Base-by-base conservation (phyloP, 1,140 invertebrate genomes). In the Metaphire vulgaris region DNA sequence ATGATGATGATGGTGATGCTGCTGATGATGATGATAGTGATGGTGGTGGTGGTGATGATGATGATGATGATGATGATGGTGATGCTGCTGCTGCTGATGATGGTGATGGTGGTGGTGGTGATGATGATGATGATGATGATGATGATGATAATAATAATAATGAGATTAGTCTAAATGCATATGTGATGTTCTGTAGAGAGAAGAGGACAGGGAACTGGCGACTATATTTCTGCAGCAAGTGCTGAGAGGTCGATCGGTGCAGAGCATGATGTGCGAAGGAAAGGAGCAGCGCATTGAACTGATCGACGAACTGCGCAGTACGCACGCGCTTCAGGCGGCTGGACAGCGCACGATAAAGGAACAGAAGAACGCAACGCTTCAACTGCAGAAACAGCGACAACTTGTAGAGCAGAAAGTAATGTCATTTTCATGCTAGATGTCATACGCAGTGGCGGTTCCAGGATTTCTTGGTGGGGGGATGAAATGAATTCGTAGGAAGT, bases 201-300 rank as follows among this genome's bases (percentile, higher is more conserved):
- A 89, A 70, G 90, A 91, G 79, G 82, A 86, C 0, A 81, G 82
- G 67, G 88, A 91, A 80, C 87, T 90, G 76, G 87, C 89, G 1
- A 86, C 89, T 21, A 85, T 90, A 16, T 86, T 89, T 79, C 81
- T 92, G 74, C 91, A 92, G 81, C 90, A 88, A 80, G 83, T 91
- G 1, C 86, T 92, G 21, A 85, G 89, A 78, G 91, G 91, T 31
- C 83, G 91, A 65, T 90, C 91, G 56, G 88, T 90, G 26, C 91
- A 92, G 82, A 89, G 87, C 79, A 84, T 90, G 88, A 91, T 92
- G 88, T 89, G 88, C 82, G 89, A 91, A 85, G 91, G 90, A 21
- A 88, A 90, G 72, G 88, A 90, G 67, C 89, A 89, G 74, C 89
- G 89, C 30, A 87, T 87, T 74, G 90, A 92, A 79, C 82, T 92